Conservation (phyloP, 23 tunicate species). For the Corella eumyota region DNA sequence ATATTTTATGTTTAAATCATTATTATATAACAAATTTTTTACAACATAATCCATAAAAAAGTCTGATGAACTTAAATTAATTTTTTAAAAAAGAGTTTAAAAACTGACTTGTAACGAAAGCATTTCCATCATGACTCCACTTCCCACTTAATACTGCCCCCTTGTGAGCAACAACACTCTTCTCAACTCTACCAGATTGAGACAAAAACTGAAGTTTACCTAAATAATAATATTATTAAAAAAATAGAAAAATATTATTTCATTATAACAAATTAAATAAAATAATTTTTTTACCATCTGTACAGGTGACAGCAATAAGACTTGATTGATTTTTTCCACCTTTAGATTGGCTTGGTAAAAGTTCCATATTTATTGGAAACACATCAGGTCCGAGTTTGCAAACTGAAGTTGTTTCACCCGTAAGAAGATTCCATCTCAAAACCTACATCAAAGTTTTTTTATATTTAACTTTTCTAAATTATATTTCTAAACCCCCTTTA, state of each 20-base stretch:
- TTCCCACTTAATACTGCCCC: slow-evolving; percentile 82
- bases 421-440: slow-evolving; percentile 57
- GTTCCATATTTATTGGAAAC: slow-evolving; percentile 61
- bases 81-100: no score
- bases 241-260: background rate
- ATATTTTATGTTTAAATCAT: no score
- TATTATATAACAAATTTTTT: no score
- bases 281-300: slow-evolving; percentile 38
- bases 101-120: slow-evolving; percentile 38
- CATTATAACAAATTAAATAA: background rate
- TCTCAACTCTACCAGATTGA: slow-evolving; percentile 70
- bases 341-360: slow-evolving; percentile 33
- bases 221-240: background rate
- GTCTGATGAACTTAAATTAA: no score
- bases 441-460: slow-evolving; percentile 9
- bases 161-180: slow-evolving; percentile 73
- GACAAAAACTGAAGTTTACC: slow-evolving; percentile 55
- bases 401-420: slow-evolving; percentile 41
- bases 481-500: no score
- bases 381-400: slow-evolving; percentile 51
- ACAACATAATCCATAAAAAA: no score
- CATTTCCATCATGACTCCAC: slow-evolving; percentile 89
- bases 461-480: no score
- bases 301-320: slow-evolving; percentile 63
- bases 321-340: slow-evolving; percentile 43